Percentiles rank a stretch among this genome's conserved stretches.
Evolutionary conservation across 2,113 vertebrate species (phyloP).

Genomic region (Pelodiscus sinensis): DNA sequence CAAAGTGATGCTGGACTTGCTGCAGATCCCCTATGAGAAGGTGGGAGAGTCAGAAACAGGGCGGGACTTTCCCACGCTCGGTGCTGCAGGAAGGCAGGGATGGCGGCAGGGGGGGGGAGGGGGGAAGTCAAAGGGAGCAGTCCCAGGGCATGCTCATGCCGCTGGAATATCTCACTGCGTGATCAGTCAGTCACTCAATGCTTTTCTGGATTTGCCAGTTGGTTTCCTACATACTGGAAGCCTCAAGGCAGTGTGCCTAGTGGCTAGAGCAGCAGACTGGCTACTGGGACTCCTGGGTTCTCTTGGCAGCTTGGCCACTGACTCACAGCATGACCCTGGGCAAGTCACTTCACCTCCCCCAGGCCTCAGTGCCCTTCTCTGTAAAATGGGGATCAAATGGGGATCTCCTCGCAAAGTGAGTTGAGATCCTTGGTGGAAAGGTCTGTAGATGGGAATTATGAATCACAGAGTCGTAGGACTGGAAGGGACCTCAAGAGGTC

Average conservation of each 20-base stretch:
- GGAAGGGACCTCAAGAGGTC: background rate
- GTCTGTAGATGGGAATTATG: fast-evolving
- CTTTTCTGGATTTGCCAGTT: background rate
- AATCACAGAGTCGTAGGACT: background rate
- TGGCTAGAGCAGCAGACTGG: background rate
- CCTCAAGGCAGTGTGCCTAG: background rate
- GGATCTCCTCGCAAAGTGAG: background rate
- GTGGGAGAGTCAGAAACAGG: constrained; percentile 63
- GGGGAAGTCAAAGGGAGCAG: background rate
- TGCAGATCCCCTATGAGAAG: constrained; percentile 97
- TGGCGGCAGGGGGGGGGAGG: background rate
- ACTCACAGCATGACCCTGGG: background rate
- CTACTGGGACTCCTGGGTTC: background rate
- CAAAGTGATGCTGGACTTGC: constrained; percentile 97
- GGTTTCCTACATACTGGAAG: background rate
- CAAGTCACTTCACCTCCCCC: background rate
- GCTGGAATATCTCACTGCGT: background rate
- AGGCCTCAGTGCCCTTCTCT: background rate
- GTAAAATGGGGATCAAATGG: background rate
- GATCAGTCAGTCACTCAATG: background rate
- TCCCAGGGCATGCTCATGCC: background rate
- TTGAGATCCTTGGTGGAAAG: background rate
- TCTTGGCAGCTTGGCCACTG: background rate
- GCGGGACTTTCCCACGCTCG: no score
- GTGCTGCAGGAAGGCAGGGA: background rate